These are phyloP conservation scores for Drosophila tropicalis DNA, from an alignment of 1,140 invertebrate species.

Conservation along the genomic window DNA sequence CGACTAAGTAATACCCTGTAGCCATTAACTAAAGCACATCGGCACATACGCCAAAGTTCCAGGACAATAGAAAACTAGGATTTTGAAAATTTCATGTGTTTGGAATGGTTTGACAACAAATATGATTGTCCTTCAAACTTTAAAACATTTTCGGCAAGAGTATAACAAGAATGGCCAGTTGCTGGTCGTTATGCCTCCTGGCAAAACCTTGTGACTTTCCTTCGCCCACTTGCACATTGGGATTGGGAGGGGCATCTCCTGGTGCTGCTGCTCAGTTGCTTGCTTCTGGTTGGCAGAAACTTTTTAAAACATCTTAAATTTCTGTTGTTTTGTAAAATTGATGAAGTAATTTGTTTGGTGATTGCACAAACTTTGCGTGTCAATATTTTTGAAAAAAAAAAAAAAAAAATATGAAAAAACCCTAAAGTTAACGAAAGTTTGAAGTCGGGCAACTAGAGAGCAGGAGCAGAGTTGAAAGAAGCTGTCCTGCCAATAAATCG, in stretches of 20 bases:
- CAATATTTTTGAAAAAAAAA: conserved; percentile 66
- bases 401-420: conserved; percentile 18
- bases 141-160: neutral
- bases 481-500: conserved; percentile 56
- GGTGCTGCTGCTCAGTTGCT: neutral
- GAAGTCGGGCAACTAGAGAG: conserved; percentile 1
- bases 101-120: too few relatives aligned
- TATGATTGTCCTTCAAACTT: neutral
- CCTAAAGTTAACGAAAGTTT: conserved; percentile 19
- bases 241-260: neutral
- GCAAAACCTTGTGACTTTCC: conserved; percentile 2
- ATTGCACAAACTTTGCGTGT: conserved; percentile 79
- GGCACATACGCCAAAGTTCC: too few relatives aligned
- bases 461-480: conserved; percentile 2
- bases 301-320: conserved; percentile 79
- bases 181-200: neutral
- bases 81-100: too few relatives aligned
- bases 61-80: too few relatives aligned
- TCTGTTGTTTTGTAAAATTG: conserved; percentile 80
- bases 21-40: too few relatives aligned
- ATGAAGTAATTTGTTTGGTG: conserved; percentile 79
- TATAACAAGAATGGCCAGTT: neutral
- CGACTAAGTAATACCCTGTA: neutral
- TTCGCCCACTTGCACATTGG: neutral
- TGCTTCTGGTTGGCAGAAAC: conserved; percentile 49